Base-by-base conservation (phyloP, 2,113 vertebrate genomes). In the Centropus unirufus region DNA sequence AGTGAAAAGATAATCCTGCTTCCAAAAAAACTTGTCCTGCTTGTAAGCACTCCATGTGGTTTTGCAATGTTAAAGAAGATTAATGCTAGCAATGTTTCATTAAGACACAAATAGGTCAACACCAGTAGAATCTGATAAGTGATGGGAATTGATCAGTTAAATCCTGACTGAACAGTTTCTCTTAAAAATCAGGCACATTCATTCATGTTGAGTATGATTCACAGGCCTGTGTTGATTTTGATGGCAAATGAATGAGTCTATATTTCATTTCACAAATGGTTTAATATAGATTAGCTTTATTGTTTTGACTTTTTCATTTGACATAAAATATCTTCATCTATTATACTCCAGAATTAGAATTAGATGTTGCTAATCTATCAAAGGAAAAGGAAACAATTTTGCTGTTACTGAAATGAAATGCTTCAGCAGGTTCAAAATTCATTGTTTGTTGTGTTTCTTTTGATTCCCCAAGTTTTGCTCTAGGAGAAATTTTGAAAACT, bases 401-500 rank as follows among this genome's bases (percentile, higher is more conserved):
- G 32, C 47, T 72, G 12, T 75, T 77, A 63, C 34, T 90, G 69
- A 90, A 83, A 84, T 54, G 14, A 77, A 92, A 72, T 55, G 23
- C 40, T 93, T 83, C 74, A 54, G 55, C 74, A 68, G 82, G 69
- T 92, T 87, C 73, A 84, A 94, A 90, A 78, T 64, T 49, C 30
- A 61, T 95, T 89, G 64, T 73, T 91, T 1, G 11, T 52, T 32
- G 26, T 44, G n/a, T 49, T 87, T 83, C 66, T 24, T 79, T 78
- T 84, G 76, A 29, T 40, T 57, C 32, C 47, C 44, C 63, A 76
- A 63, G 40, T 87, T 90, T 90, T 77, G 59, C 61, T 83, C 39
- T 54, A 64, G 54, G 36, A 83, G 58, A 84, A 84, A 32, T 84
- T 72, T 87, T 59, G 86, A 76, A 94, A 87, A 59, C 39, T 87